Base-by-base conservation (phyloP, 2,797 vertebrate species). In the Chelonia mydas region DNA sequence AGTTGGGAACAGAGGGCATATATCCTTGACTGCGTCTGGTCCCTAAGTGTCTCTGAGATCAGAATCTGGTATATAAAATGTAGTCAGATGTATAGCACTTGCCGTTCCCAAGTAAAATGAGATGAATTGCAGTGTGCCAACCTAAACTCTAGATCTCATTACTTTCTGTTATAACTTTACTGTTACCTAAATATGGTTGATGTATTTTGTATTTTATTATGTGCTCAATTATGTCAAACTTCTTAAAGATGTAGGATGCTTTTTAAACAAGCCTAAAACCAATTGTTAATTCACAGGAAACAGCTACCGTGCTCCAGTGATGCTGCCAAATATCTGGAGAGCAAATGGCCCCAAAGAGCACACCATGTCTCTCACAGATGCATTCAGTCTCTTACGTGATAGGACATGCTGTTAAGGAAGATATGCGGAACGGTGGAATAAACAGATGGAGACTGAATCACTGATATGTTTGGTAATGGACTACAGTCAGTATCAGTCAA, bases 41-140 rank as follows among this genome's bases (percentile, higher is more conserved):
- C 61, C 16, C 33, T 15, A 17, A 16, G 13, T 61, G 55, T 57
- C 6, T 61, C 28, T 61, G 28, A 61, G 31, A 23, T 41, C 77
- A 31, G 33, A 15, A 93, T 50, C 45, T 79, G 49, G 27, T 37
- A 81, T 85, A 89, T 51, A 79, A 55, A 74, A 84, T 47, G 74
- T 78, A 0, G 0, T 45, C 28, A 59, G 68, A 89, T 45, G 27
- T 59, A 12, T 0, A 5, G 84, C 33, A 45, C 76, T 12, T 6
- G 8, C 31, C 89, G 33, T 74, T 92, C 81, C 53, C 68, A 85
- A 55, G 50, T 9, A 77, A 27, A 86, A 92, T 12, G 31, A 47
- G 50, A 87, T 51, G n/a, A 80, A 77, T 25, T 65, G 49, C 49
- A 77, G 5, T 68, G 47, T 89, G 90, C 45, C 83, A 90, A 45